A percentile compares a stretch with the other conserved stretches of the same genome.
Evolutionary conservation across 2,113 vertebrate species (phyloP).

Genomic region (Edolisoma coerulescens): DNA sequence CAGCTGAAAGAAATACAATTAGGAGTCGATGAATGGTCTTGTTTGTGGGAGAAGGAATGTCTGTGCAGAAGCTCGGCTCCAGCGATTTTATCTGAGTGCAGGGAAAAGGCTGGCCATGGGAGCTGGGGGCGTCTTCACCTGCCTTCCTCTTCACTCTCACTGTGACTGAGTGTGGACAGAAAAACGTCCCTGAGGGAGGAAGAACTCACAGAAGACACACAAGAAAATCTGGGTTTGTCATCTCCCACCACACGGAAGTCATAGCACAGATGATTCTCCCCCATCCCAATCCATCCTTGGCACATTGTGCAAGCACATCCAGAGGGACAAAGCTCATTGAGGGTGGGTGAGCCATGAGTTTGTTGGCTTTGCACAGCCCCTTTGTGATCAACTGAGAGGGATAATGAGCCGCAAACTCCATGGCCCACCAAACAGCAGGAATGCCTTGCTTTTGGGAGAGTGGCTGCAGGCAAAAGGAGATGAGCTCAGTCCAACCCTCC

Average conservation of each 20-base stretch:
- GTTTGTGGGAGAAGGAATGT: not conserved
- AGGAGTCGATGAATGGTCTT: not conserved
- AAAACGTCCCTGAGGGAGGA: not conserved
- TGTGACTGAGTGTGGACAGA: not conserved
- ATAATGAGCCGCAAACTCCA: not conserved
- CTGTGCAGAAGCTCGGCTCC: not conserved
- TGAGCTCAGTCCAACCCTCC: not conserved
- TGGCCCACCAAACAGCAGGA: not conserved
- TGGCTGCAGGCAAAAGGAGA: not conserved
- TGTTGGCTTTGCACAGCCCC: not conserved
- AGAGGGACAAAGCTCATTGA: not conserved
- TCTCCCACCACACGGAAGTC: not conserved
- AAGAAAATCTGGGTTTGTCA: not conserved
- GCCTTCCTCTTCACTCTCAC: not conserved
- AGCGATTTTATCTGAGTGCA: not conserved
- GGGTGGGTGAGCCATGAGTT: too few species aligned
- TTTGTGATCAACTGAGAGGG: not conserved
- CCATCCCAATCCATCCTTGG: not conserved
- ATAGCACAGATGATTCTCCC: not conserved
- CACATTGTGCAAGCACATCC: rapidly evolving
- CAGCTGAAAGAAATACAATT: slow-evolving; percentile 2
- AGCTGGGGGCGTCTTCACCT: not conserved
- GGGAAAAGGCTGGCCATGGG: not conserved
- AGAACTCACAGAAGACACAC: not conserved
- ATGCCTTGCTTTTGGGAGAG: not conserved